Evolutionary conservation across 2,113 vertebrate genomes (phyloP).

Genomic region (Psittacus erithacus): DNA sequence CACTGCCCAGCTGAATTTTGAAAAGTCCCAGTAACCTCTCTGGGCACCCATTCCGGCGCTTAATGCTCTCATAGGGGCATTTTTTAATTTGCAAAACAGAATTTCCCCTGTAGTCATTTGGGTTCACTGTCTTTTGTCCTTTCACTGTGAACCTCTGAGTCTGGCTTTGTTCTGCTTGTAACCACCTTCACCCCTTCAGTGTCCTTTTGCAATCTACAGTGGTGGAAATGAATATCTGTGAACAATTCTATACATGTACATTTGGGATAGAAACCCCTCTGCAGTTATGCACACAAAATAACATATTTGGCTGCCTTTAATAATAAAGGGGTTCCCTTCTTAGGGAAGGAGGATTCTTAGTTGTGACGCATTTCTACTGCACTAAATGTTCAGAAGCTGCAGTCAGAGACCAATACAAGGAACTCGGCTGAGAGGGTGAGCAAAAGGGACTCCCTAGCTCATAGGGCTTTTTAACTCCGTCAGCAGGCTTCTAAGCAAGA

Average conservation of each 20-base stretch:
- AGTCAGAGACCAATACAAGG: neutral
- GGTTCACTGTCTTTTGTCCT: neutral
- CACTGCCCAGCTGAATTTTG: neutral
- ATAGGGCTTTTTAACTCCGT: neutral
- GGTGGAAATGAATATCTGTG: neutral
- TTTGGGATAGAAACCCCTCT: neutral
- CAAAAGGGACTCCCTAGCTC: neutral
- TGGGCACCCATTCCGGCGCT: neutral
- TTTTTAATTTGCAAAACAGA: neutral
- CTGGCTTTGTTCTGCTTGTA: neutral
- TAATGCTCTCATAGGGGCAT: neutral
- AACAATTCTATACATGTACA: neutral
- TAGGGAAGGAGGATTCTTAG: neutral
- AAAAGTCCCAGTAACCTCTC: neutral
- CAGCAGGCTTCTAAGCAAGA: neutral
- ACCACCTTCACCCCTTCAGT: neutral
- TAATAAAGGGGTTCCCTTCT: neutral
- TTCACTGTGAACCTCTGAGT: neutral
- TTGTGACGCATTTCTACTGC: neutral
- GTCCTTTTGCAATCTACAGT: neutral
- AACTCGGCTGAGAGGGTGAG: neutral
- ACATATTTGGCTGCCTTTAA: neutral
- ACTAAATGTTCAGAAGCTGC: neutral
- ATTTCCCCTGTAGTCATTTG: neutral
- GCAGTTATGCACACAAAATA: neutral